Base-by-base conservation (phyloP, 2,888 invertebrate species). In the Epirrhoe alternata region DNA sequence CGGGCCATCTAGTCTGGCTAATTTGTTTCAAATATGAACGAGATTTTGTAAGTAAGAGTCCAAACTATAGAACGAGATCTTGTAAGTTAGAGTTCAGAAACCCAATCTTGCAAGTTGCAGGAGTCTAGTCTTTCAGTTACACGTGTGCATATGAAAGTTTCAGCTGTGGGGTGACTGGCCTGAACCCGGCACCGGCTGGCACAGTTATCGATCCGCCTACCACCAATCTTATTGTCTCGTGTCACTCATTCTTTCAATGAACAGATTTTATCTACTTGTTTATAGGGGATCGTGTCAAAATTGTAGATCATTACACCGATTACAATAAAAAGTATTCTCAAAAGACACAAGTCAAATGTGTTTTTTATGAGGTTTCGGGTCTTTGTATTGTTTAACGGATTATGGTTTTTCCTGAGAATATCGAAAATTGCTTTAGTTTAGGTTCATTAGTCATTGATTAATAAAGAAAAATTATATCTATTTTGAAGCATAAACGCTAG, bases 81-180 rank as follows among this genome's bases (percentile, higher is more conserved):
- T 35, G 35, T 35, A 35, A 35, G 35, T 35, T 35, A 35, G 35
- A 35, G 35, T 35, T 35, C 6, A n/a, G 7, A 1, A 35, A 8
- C 1, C 1, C 35, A 35, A 35, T 35, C 1, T 38, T 38, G 10
- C 38, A 38, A 12, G 42, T 16, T 51, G 51, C 24, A 53, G 24
- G 7, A 42, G 33, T 49, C 10, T 35, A 33, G 2, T n/a, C 5
- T 33, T 66, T 53, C 45, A 42, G 57, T n/a, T 54, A 50, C 61
- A 69, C 82, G 81, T 81, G 77, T 76, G 77, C 67, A 78, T 77
- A 74, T 74, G 71, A 73, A 73, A 70, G 76, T 77, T 75, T 77
- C 76, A 80, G 77, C 73, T 74, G 74, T 51, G 83, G 86, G 92
- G 92, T 93, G 86, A 89, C 71, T 92, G 92, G 82, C 91, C 92